A percentile compares a stretch with the other conserved stretches of the same genome.
These are phyloP conservation scores for Parambassis ranga DNA, from an alignment of 2,797 vertebrate genomes.

Conservation along the genomic window DNA sequence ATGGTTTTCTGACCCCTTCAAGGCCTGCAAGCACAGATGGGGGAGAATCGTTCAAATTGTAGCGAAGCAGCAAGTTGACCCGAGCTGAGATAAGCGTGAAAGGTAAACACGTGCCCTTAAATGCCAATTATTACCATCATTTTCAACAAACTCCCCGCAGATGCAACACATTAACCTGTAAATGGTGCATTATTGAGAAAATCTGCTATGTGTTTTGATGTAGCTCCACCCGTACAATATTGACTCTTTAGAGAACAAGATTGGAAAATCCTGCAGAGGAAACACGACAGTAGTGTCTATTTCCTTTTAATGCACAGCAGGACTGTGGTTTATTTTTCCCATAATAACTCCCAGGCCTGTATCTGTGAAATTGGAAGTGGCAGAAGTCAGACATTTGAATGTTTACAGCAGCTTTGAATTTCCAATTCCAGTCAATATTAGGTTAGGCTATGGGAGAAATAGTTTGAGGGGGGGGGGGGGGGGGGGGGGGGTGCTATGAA, in stretches of 20 bases:
- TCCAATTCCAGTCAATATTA: conserved; percentile 78
- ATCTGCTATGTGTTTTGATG: conserved; percentile 37
- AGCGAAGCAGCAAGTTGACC: conserved; percentile 51
- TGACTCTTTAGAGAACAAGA: conserved; percentile 7
- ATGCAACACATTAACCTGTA: conserved; percentile 51
- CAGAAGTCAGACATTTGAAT: conserved; percentile 74
- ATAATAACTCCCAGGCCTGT: conserved; percentile 62
- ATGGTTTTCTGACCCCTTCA: conserved; percentile 71
- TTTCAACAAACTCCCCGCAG: conserved; percentile 47
- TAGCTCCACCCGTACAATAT: conserved; percentile 22
- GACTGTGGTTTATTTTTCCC: conserved; percentile 61
- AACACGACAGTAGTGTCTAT: conserved; percentile 30
- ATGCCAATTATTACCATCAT: conserved; percentile 66
- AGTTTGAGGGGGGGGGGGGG: conserved; percentile 53
- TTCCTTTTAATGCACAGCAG: conserved; percentile 24
- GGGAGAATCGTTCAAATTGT: conserved; percentile 55
- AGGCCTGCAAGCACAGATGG: conserved; percentile 48
- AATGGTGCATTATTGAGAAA: conserved; percentile 45
- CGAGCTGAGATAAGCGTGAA: conserved; percentile 63
- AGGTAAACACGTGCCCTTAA: conserved; percentile 70
- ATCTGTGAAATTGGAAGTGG: conserved; percentile 77
- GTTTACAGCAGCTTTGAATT: conserved; percentile 76
- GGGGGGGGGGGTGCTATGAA: conserved; percentile 63
- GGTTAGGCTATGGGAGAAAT: conserved; percentile 68
- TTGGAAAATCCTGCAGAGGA: conserved; percentile 32